These are phyloP conservation scores for Sebastes oblongus DNA, from an alignment of 2,797 vertebrate genomes.

Conservation along the genomic window DNA sequence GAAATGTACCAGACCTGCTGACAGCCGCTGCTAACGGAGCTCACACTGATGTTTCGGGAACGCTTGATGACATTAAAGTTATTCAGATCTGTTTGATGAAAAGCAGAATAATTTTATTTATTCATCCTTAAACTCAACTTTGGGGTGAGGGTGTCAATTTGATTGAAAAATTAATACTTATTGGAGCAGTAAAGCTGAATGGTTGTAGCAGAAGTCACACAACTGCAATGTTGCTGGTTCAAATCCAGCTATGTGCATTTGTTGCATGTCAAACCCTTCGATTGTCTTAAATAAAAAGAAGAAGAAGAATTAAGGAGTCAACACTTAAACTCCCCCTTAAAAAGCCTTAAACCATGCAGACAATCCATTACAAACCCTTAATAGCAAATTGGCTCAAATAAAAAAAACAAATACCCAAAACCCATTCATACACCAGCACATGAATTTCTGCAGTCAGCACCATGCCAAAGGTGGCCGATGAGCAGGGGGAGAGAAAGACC, in stretches of 20 bases:
- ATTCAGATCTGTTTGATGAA: not conserved
- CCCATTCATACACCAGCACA: not conserved
- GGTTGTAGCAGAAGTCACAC: not conserved
- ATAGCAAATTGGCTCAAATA: too few species aligned
- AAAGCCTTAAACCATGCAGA: not conserved
- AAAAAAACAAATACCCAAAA: too few species aligned
- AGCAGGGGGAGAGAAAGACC: slow-evolving; percentile 48
- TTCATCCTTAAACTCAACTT: not conserved
- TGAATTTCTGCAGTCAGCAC: slow-evolving; percentile 29
- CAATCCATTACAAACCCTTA: too few species aligned
- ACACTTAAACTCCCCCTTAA: not conserved
- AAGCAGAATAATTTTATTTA: not conserved
- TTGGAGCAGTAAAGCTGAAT: not conserved
- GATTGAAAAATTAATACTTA: not conserved
- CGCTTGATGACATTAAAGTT: not conserved
- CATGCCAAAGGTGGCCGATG: slow-evolving; percentile 22
- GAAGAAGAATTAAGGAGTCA: not conserved
- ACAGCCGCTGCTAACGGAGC: not conserved
- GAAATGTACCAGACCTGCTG: not conserved
- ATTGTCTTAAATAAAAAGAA: not conserved
- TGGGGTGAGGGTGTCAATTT: not conserved
- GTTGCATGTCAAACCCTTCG: too few species aligned
- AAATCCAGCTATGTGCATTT: too few species aligned
- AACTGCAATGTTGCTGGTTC: not conserved
- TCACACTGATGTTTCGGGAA: not conserved